A percentile compares a stretch with the other conserved stretches of the same genome.
phyloP scores from a whole-genome alignment of 2,113 vertebrate genomes.

The Colius striatus region DNA sequence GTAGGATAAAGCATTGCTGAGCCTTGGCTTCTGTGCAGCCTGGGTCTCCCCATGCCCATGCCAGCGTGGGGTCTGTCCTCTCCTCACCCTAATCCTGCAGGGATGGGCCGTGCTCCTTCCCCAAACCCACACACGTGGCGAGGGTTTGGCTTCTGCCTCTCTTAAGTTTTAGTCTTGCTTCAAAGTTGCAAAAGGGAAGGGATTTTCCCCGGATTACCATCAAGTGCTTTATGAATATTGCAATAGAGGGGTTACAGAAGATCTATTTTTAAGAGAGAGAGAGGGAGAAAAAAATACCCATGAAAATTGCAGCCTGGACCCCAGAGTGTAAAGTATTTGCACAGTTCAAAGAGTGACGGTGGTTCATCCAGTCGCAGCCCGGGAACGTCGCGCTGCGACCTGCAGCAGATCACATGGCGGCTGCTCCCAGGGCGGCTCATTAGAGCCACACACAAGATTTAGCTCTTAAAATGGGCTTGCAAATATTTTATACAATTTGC shows the following conservation, averaged over 20 bases:
- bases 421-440: conserved; percentile 59
- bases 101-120: not conserved
- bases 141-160: not conserved
- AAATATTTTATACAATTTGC: conserved; percentile 74
- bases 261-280: conserved; percentile 64
- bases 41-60: fast-evolving
- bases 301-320: conserved; percentile 58
- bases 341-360: conserved; percentile 65
- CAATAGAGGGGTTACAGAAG: conserved; percentile 58
- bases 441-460: conserved; percentile 64
- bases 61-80: not conserved
- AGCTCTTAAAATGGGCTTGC: conserved; percentile 64
- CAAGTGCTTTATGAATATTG: conserved; percentile 48
- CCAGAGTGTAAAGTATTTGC: conserved; percentile 60
- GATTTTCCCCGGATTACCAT: conserved; percentile 59
- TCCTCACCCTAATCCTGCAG: not conserved
- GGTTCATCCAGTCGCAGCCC: conserved; percentile 46
- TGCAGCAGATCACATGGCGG: conserved; percentile 38
- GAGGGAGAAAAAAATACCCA: conserved; percentile 27
- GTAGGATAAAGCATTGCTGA: not conserved
- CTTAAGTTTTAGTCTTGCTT: not conserved
- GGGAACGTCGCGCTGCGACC: conserved; percentile 33
- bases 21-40: not conserved
- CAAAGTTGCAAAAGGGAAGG: conserved; percentile 29
- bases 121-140: not conserved